Percentiles rank a stretch among this genome's conserved stretches.
Conservation (phyloP, 1,140 invertebrate species). For the Euglossa dilemma region DNA sequence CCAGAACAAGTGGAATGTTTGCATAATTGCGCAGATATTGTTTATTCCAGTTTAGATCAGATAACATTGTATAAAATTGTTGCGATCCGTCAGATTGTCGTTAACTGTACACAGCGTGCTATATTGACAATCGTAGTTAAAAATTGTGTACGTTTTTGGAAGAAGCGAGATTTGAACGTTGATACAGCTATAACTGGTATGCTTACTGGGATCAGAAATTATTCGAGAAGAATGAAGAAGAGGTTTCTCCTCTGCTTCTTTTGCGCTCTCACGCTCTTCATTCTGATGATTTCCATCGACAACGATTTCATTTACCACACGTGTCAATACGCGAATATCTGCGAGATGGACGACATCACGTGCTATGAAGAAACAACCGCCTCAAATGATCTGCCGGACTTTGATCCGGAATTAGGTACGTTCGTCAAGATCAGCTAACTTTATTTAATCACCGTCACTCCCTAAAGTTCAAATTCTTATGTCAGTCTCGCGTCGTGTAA, state of each 20-base stretch:
- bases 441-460: neutral
- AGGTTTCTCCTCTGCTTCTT: constrained; percentile 60
- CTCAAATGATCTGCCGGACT: constrained; percentile 56
- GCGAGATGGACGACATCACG: constrained; percentile 60
- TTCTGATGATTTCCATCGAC: constrained; percentile 68
- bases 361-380: constrained; percentile 70
- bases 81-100: no score
- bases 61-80: no score
- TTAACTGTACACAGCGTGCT: no score
- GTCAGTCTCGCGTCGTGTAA: no score
- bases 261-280: constrained; percentile 61
- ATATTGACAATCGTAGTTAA: no score
- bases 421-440: neutral
- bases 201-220: neutral
- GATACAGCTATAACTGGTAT: neutral
- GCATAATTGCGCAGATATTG: no score
- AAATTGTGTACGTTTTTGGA: neutral
- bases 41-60: no score
- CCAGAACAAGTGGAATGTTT: no score
- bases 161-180: neutral
- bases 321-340: constrained; percentile 53
- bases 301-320: constrained; percentile 56
- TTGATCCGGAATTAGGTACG: constrained; percentile 64
- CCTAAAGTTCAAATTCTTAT: no score
- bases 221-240: constrained; percentile 64